Percentiles rank a stretch among this genome's conserved stretches.
These are phyloP conservation scores for Nomada flava DNA, from an alignment of 2,888 invertebrate genomes.

Conservation along the genomic window DNA sequence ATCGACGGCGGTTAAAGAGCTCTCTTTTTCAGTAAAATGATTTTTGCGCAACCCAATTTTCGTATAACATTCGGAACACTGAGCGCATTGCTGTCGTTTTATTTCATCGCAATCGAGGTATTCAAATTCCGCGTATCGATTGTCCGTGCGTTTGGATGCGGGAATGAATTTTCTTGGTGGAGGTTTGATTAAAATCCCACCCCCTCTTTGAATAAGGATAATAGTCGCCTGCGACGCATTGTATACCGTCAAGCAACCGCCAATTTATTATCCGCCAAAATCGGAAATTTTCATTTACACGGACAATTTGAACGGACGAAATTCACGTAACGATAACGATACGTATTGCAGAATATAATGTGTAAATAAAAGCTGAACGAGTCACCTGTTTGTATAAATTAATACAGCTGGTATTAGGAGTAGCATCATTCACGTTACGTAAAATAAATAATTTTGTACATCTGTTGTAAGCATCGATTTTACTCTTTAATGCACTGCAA, in stretches of 20 bases:
- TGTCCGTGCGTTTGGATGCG: constrained; percentile 1
- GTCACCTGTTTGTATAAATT: background rate
- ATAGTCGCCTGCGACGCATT: background rate
- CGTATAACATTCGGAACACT: background rate
- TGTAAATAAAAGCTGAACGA: background rate
- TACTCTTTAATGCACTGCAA: too few species aligned
- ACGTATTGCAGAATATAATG: background rate
- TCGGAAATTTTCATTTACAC: background rate
- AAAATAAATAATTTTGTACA: background rate
- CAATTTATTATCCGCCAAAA: constrained; percentile 7
- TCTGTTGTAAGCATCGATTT: too few species aligned
- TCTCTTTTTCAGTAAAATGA: constrained; percentile 7
- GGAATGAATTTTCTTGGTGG: constrained; percentile 20
- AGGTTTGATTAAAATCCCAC: constrained; percentile 8
- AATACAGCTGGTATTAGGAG: background rate
- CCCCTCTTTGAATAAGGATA: background rate
- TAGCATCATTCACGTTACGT: background rate
- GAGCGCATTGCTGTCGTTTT: constrained; percentile 3
- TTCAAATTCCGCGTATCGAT: constrained; percentile 35
- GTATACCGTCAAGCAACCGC: background rate
- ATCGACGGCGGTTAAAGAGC: constrained; percentile 15
- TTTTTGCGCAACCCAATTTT: constrained; percentile 20
- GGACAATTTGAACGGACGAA: background rate
- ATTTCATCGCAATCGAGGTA: constrained; percentile 19
- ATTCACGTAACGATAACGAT: background rate